Conservation (phyloP, 2,888 invertebrate genomes). For the Petrolisthes manimaculis region DNA sequence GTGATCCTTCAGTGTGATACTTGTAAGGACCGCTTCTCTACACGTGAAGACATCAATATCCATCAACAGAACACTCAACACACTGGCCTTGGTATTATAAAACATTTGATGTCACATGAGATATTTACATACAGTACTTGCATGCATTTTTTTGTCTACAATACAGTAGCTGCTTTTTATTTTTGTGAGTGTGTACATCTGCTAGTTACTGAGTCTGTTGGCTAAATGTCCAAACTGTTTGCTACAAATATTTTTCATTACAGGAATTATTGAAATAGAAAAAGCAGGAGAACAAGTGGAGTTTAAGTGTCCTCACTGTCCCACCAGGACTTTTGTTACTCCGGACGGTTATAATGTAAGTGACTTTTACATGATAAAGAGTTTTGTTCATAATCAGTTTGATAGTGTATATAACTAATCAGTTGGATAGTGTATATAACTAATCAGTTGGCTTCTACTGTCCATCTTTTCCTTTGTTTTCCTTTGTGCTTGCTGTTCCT, state of each 20-base stretch:
- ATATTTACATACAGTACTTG: no score
- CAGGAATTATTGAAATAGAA: conserved; percentile 58
- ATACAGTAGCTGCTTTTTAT: not conserved
- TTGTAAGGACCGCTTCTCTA: conserved; percentile 59
- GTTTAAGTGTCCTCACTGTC: conserved; percentile 60
- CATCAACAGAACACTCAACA: conserved; percentile 46
- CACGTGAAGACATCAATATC: conserved; percentile 50
- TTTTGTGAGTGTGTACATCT: not conserved
- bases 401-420: no score
- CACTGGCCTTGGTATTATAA: conserved; percentile 7
- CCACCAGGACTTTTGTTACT: conserved; percentile 57
- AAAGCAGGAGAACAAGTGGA: conserved; percentile 41
- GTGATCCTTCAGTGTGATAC: conserved; percentile 60
- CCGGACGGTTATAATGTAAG: conserved; percentile 58
- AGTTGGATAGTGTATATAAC: no score
- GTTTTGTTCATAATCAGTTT: no score
- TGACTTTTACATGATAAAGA: not conserved
- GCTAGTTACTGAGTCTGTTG: not conserved
- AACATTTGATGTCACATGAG: not conserved
- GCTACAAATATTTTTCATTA: not conserved
- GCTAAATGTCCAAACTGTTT: not conserved
- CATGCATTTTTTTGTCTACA: no score
- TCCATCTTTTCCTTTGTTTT: no score
- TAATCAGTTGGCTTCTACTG: no score
- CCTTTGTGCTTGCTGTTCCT: no score